These are phyloP conservation scores for Brotula barbata DNA, from an alignment of 2,797 vertebrate species.

Conservation along the genomic window DNA sequence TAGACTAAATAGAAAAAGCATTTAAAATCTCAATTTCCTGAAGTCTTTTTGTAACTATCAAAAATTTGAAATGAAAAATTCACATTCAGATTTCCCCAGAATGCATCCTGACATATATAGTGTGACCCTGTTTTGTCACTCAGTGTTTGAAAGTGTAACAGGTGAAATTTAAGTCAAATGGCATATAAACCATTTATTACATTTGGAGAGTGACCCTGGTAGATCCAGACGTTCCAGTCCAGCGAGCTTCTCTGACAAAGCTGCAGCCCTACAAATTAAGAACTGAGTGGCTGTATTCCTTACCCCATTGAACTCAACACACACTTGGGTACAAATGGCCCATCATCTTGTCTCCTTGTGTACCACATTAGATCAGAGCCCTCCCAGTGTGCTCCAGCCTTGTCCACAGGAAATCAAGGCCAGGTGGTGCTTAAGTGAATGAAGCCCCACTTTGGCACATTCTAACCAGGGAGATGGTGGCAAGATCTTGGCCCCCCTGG, in stretches of 20 bases:
- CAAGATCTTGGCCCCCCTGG: conserved; percentile 43
- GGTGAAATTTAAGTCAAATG: too few species aligned
- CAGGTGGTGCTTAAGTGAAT: conserved; percentile 76
- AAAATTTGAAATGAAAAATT: too few species aligned
- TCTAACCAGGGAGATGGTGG: conserved; percentile 59
- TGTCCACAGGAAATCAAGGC: conserved; percentile 76
- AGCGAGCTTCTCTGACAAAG: conserved; percentile 9
- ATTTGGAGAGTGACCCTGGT: not conserved
- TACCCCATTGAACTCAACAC: conserved; percentile 33
- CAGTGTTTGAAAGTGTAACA: too few species aligned
- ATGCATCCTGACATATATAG: too few species aligned
- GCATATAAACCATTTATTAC: not conserved
- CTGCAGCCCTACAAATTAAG: conserved; percentile 11
- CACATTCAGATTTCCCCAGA: too few species aligned
- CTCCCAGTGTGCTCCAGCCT: conserved; percentile 69
- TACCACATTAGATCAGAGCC: conserved; percentile 71
- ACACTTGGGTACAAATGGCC: conserved; percentile 83
- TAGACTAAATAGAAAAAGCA: too few species aligned
- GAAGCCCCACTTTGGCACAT: conserved; percentile 74
- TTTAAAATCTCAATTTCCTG: too few species aligned
- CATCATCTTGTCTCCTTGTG: conserved; percentile 60
- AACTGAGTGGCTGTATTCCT: conserved; percentile 18
- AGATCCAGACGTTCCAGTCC: not conserved
- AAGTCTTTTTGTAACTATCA: too few species aligned
- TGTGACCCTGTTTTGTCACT: too few species aligned